Evolutionary conservation across 2,888 invertebrate genomes (phyloP).

Genomic region (Petrolisthes manimaculis): DNA sequence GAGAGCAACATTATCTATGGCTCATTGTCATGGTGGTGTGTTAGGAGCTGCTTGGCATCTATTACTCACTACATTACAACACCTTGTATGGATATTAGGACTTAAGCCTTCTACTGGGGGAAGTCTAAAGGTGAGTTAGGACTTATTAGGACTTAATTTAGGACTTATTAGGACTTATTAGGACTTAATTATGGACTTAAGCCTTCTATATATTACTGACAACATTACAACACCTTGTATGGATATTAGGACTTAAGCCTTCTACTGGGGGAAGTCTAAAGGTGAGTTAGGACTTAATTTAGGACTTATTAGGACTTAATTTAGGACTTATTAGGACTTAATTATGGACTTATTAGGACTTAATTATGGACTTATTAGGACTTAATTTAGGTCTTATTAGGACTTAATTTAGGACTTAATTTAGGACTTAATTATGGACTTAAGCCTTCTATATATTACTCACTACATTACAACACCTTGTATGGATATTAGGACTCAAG

Average conservation of each 20-base stretch:
- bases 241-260: constrained; percentile 96
- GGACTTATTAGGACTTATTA: not conserved
- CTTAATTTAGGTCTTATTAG: too few relatives aligned
- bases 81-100: constrained; percentile 91
- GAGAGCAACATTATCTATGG: constrained; percentile 88
- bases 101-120: constrained; percentile 95
- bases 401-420: not conserved
- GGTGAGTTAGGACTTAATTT: constrained; percentile 80
- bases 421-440: not conserved
- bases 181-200: not conserved
- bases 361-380: not conserved
- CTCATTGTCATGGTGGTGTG: constrained; percentile 91
- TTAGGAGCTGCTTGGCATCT: constrained; percentile 96
- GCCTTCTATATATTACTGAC: constrained; percentile 97
- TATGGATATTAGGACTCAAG: constrained; percentile 96
- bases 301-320: constrained; percentile 69
- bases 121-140: constrained; percentile 84
- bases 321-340: not conserved
- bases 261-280: constrained; percentile 93
- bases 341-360: too few relatives aligned
- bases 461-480: constrained; percentile 86
- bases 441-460: constrained; percentile 95
- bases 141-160: not conserved
- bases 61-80: constrained; percentile 90
- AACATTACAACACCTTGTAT: constrained; percentile 86